Evolutionary conservation across 2,113 vertebrate genomes (phyloP).

Genomic region (Ceyx cyanopectus): DNA sequence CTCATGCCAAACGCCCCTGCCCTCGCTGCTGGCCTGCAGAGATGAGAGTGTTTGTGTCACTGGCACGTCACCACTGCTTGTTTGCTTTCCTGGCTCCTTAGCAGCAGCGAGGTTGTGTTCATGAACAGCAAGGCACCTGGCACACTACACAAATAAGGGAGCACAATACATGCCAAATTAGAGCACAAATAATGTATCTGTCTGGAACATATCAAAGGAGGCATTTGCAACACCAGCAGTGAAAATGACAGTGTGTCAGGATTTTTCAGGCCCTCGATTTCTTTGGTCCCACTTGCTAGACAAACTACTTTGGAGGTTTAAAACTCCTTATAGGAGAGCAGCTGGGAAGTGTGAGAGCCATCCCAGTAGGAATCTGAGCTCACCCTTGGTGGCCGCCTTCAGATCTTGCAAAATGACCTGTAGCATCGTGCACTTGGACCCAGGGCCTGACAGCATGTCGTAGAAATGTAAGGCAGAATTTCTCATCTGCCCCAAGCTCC

Average conservation of each 20-base stretch:
- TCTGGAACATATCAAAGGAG: background rate
- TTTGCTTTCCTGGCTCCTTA: slow-evolving; percentile 46
- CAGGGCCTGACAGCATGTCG: background rate
- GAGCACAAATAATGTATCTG: background rate
- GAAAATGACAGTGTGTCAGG: slow-evolving; percentile 19
- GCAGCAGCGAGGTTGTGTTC: background rate
- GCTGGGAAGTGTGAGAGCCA: background rate
- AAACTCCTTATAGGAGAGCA: background rate
- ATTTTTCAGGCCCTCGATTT: background rate
- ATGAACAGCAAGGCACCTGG: slow-evolving; percentile 56
- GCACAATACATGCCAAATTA: slow-evolving; percentile 43
- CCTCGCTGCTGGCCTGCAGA: background rate
- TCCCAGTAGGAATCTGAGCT: background rate
- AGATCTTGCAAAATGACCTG: background rate
- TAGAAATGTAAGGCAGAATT: accelerated
- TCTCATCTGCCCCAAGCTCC: accelerated
- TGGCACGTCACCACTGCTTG: background rate
- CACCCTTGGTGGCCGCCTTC: background rate
- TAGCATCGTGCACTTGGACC: accelerated
- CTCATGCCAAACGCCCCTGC: background rate
- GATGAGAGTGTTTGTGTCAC: background rate
- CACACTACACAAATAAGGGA: background rate
- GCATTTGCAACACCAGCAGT: background rate
- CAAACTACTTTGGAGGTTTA: background rate
- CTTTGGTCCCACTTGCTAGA: background rate